Conservation (phyloP, 2,113 vertebrate genomes). For the Pterocles gutturalis region DNA sequence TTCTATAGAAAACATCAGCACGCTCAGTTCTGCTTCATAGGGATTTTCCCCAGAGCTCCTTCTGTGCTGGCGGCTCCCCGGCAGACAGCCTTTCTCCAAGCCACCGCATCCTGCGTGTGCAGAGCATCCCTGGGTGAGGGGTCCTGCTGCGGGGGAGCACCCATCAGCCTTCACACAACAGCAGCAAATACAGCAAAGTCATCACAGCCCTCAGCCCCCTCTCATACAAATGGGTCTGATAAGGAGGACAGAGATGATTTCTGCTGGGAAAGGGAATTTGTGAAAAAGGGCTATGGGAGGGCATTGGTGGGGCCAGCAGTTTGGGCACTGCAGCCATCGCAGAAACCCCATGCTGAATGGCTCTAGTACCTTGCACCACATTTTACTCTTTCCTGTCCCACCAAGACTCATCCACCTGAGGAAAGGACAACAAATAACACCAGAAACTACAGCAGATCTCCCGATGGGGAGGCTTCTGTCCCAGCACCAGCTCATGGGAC, state of each 20-base stretch:
- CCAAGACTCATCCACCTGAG: background rate
- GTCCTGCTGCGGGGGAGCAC: background rate
- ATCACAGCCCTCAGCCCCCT: background rate
- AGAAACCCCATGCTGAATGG: background rate
- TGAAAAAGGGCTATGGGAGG: background rate
- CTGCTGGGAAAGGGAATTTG: background rate
- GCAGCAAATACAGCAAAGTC: background rate
- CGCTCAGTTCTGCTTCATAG: background rate
- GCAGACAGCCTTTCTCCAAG: background rate
- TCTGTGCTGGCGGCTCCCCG: background rate
- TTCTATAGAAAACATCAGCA: conserved; percentile 1
- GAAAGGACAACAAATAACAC: background rate
- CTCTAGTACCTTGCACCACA: background rate
- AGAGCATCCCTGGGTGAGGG: background rate
- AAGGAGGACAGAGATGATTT: background rate
- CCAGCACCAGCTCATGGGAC: background rate
- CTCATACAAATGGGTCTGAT: fast-evolving
- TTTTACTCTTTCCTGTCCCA: background rate
- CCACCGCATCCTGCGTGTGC: background rate
- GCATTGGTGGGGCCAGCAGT: background rate
- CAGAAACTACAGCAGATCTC: background rate
- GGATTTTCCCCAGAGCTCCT: background rate
- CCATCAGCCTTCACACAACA: background rate
- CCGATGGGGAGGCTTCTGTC: background rate
- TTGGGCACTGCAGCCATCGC: background rate